These are phyloP conservation scores for Dryobotodes eremita DNA, from an alignment of 2,888 invertebrate genomes.

Conservation along the genomic window DNA sequence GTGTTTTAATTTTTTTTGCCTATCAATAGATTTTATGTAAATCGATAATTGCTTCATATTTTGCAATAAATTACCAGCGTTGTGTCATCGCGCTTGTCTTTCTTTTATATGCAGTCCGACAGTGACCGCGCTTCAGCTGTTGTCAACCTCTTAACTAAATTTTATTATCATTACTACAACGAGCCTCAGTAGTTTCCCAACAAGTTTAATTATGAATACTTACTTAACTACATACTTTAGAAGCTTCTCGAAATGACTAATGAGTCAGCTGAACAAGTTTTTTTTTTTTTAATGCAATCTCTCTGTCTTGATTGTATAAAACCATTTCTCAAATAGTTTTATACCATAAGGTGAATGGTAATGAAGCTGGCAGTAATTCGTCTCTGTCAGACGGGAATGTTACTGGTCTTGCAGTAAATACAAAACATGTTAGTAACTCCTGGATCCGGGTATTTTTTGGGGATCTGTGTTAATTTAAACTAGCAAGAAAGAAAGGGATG, in stretches of 20 bases:
- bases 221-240: background rate
- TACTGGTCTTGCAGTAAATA: background rate
- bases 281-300: background rate
- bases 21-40: too few species aligned
- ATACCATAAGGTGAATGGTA: slow-evolving; percentile 14
- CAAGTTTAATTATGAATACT: slow-evolving; percentile 33
- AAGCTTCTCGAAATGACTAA: slow-evolving; percentile 22
- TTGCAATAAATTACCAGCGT: too few species aligned
- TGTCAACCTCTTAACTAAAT: slow-evolving; percentile 8
- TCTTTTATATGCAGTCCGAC: too few species aligned
- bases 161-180: slow-evolving; percentile 22
- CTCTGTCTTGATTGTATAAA: background rate
- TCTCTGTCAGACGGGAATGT: slow-evolving; percentile 3
- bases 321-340: background rate
- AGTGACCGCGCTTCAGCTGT: too few species aligned
- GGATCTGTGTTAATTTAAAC: background rate
- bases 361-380: slow-evolving; percentile 2
- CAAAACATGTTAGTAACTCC: background rate
- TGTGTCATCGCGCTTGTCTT: too few species aligned
- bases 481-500: background rate
- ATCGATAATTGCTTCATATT: too few species aligned
- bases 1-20: too few species aligned
- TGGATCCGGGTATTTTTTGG: background rate
- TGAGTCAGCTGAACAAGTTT: slow-evolving; percentile 29
- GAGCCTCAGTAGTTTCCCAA: slow-evolving; percentile 15